A percentile compares a stretch with the other conserved stretches of the same genome.
Conservation (phyloP, 1,140 invertebrate species). For the Fopius arisanus region DNA sequence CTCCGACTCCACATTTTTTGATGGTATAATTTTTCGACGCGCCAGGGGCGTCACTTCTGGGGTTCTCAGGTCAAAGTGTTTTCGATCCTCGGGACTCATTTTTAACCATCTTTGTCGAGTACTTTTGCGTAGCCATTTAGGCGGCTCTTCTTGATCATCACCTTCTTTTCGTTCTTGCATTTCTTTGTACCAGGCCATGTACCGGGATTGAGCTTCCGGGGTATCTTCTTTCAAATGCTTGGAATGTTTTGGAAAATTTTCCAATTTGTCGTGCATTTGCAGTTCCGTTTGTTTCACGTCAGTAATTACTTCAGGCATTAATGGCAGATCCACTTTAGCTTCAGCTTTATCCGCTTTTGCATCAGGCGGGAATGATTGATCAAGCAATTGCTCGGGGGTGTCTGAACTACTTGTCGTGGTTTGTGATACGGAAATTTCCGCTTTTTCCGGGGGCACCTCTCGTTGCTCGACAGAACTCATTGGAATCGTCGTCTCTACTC, state of each 20-base stretch:
- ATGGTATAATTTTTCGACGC: slow-evolving; percentile 51
- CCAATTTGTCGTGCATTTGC: not conserved
- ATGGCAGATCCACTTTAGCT: not conserved
- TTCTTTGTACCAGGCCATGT: slow-evolving; percentile 68
- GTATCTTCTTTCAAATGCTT: slow-evolving; percentile 30
- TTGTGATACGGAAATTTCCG: not conserved
- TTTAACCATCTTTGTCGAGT: slow-evolving; percentile 35
- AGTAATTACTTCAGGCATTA: not conserved
- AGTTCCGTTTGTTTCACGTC: not conserved
- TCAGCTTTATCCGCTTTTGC: too few relatives aligned
- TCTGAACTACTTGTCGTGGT: not conserved
- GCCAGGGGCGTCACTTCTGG: slow-evolving; percentile 43
- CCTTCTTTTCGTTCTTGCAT: slow-evolving; percentile 50
- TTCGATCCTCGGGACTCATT: slow-evolving; percentile 31
- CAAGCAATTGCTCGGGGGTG: not conserved
- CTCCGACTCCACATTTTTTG: slow-evolving; percentile 61
- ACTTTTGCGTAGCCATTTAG: slow-evolving; percentile 48
- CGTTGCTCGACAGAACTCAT: not conserved
- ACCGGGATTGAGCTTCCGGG: slow-evolving; percentile 57
- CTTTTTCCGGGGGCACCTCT: not conserved
- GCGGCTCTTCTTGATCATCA: slow-evolving; percentile 49
- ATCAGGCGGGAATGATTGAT: too few relatives aligned
- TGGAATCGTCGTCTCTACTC: not conserved
- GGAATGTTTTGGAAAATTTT: slow-evolving; percentile 16
- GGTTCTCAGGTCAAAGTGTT: slow-evolving; percentile 35